Percentiles rank a stretch among this genome's conserved stretches.
Evolutionary conservation across 1,140 invertebrate genomes (phyloP).

Genomic region (Gonioctena quinquepunctata): DNA sequence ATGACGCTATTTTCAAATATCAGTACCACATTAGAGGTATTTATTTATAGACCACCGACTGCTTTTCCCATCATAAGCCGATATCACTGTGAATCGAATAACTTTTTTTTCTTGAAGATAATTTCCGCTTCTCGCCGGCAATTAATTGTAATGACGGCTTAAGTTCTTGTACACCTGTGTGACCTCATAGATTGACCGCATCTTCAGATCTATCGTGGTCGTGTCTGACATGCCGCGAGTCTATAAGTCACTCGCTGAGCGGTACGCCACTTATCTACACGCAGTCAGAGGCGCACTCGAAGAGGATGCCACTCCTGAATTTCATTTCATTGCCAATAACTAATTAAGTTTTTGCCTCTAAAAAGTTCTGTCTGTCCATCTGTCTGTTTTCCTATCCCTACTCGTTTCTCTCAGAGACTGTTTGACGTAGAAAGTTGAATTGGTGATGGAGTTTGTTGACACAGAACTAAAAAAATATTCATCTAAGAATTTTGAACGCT

Average conservation of each 20-base stretch:
- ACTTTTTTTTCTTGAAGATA: background rate
- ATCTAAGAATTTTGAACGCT: too few species aligned
- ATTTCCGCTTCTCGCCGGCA: background rate
- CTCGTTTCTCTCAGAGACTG: too few species aligned
- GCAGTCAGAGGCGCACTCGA: background rate
- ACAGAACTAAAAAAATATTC: too few species aligned
- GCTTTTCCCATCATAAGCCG: background rate
- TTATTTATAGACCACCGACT: background rate
- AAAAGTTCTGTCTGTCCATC: too few species aligned
- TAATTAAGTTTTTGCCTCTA: too few species aligned
- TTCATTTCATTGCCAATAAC: too few species aligned
- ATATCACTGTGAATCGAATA: background rate
- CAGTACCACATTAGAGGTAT: background rate
- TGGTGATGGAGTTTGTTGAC: too few species aligned
- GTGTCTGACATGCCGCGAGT: background rate
- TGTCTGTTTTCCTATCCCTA: too few species aligned
- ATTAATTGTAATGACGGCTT: conserved; percentile 5
- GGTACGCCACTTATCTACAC: background rate
- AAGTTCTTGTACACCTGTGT: conserved; percentile 23
- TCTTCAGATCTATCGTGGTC: background rate
- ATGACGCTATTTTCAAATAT: background rate
- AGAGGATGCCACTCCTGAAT: background rate
- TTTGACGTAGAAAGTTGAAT: too few species aligned
- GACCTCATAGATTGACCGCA: conserved; percentile 25
- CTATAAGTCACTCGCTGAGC: conserved; percentile 11